These are phyloP conservation scores for Enteromius unitaeniatus DNA, from an alignment of 2,797 vertebrate species.

Conservation along the genomic window DNA sequence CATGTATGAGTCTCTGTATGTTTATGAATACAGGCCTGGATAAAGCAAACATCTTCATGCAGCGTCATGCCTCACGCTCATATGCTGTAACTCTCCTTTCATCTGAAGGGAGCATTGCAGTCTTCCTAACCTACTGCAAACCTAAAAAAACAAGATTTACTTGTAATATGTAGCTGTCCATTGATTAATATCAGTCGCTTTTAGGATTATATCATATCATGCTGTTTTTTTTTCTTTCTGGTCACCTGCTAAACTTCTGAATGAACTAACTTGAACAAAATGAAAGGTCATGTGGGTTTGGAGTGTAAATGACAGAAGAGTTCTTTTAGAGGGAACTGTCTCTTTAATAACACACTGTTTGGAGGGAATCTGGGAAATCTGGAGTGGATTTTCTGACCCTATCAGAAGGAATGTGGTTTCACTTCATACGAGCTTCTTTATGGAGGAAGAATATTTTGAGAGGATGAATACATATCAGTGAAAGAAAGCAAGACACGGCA, in stretches of 20 bases:
- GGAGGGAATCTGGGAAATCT: background rate
- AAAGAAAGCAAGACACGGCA: background rate
- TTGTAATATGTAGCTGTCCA: background rate
- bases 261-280: background rate
- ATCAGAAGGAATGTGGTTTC: slow-evolving; percentile 18
- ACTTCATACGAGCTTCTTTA: background rate
- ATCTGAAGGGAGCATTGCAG: background rate
- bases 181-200: background rate
- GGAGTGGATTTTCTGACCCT: background rate
- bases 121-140: too few relatives aligned
- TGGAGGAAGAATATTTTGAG: background rate
- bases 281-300: background rate
- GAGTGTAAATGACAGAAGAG: background rate
- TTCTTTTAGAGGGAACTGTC: background rate
- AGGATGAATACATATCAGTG: background rate
- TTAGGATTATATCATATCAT: background rate
- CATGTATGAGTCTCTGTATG: background rate
- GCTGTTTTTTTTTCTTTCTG: background rate
- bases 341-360: background rate
- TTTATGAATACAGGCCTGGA: background rate
- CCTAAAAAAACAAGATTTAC: too few relatives aligned
- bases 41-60: background rate
- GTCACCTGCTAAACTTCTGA: background rate
- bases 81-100: background rate
- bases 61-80: background rate